These are phyloP conservation scores for Otolemur garnettii DNA, from an alignment of 2,113 vertebrate genomes.

Conservation along the genomic window DNA sequence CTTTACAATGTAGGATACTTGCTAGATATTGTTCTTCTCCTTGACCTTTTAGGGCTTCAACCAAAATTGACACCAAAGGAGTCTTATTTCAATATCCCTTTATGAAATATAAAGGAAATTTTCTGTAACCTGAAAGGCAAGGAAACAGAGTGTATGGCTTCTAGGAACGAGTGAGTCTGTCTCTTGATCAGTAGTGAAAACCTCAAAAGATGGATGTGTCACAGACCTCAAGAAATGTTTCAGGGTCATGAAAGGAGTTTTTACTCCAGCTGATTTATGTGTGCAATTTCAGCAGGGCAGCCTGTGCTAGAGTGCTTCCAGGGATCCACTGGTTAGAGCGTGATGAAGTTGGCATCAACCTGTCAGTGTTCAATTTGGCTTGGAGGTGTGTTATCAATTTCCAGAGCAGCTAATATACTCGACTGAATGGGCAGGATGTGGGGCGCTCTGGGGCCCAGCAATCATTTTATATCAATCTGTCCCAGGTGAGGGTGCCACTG, in stretches of 20 bases:
- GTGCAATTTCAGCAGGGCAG: slow-evolving; percentile 63
- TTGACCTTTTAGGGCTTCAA: neutral
- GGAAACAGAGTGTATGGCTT: neutral
- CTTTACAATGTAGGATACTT: neutral
- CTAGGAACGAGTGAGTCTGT: slow-evolving; percentile 35
- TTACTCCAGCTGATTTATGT: slow-evolving; percentile 77
- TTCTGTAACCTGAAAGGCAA: slow-evolving; percentile 56
- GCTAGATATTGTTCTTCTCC: neutral
- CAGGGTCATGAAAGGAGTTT: slow-evolving; percentile 68
- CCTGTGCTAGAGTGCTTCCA: slow-evolving; percentile 69
- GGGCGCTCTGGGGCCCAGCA: neutral
- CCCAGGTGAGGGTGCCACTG: neutral
- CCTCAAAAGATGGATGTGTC: slow-evolving; percentile 66
- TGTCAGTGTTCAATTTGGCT: slow-evolving; percentile 73
- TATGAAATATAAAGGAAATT: slow-evolving; percentile 59
- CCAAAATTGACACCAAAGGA: slow-evolving; percentile 48
- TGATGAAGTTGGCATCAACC: slow-evolving; percentile 70
- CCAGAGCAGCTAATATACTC: slow-evolving; percentile 60
- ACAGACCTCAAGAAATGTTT: slow-evolving; percentile 70
- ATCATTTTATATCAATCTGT: neutral
- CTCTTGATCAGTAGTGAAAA: slow-evolving; percentile 50
- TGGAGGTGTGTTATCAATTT: slow-evolving; percentile 73
- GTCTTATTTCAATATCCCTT: neutral
- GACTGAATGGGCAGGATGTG: neutral
- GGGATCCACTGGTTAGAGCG: slow-evolving; percentile 70